Percentiles rank a stretch among this genome's conserved stretches.
Conservation (phyloP, 2,888 invertebrate genomes). For the Baccha elongata region DNA sequence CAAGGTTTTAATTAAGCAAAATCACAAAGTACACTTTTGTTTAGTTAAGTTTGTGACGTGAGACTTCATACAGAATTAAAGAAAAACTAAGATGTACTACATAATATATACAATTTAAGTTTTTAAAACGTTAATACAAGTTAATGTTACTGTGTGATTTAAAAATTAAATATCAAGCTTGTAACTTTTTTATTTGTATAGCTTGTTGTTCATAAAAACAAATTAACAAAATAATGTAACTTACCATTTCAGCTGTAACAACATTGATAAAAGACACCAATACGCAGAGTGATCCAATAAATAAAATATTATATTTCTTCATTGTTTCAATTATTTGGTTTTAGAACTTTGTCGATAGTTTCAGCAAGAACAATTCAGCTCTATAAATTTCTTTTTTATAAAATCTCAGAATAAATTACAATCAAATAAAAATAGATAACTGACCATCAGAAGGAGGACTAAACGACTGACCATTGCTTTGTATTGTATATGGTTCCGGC, state of each 20-base stretch:
- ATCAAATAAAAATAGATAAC: too few species aligned
- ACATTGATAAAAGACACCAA: neutral
- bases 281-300: constrained; percentile 1
- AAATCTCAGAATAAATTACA: too few species aligned
- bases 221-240: neutral
- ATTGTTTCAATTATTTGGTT: too few species aligned
- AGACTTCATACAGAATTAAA: neutral
- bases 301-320: constrained; percentile 7
- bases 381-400: too few species aligned
- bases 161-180: neutral
- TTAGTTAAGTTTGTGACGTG: constrained; percentile 3
- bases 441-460: too few species aligned
- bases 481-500: too few species aligned
- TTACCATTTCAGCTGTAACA: constrained; percentile 3
- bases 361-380: too few species aligned
- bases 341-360: too few species aligned
- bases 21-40: neutral
- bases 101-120: neutral
- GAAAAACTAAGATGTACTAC: neutral
- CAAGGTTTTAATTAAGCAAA: constrained; percentile 7
- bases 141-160: too few species aligned
- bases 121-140: too few species aligned
- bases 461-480: too few species aligned
- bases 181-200: neutral
- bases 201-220: neutral